These are phyloP conservation scores for Erpetoichthys calabaricus DNA, from an alignment of 2,797 vertebrate genomes.

Conservation along the genomic window DNA sequence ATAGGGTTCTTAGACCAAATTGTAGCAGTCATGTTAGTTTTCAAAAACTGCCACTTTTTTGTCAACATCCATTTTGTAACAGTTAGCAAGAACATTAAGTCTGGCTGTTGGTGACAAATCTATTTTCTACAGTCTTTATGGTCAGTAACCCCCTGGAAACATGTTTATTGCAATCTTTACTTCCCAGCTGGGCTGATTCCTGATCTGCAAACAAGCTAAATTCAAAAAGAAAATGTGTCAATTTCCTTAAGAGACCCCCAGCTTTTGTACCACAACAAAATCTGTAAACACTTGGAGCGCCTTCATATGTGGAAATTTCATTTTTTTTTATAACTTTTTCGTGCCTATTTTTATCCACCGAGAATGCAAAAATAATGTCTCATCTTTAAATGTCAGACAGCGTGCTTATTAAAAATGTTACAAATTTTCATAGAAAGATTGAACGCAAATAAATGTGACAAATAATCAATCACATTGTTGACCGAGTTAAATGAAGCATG, in stretches of 20 bases:
- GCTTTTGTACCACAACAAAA: background rate
- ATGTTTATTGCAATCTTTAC: slow-evolving; percentile 1
- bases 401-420: too few relatives aligned
- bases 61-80: slow-evolving; percentile 36
- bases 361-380: too few relatives aligned
- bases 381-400: too few relatives aligned
- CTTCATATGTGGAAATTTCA: too few relatives aligned
- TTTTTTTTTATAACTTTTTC: too few relatives aligned
- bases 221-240: background rate
- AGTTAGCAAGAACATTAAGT: slow-evolving; percentile 33
- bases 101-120: slow-evolving; percentile 28
- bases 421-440: too few relatives aligned
- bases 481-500: too few relatives aligned
- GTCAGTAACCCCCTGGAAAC: slow-evolving; percentile 14
- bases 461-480: too few relatives aligned
- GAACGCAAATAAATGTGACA: too few relatives aligned
- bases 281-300: too few relatives aligned
- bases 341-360: too few relatives aligned
- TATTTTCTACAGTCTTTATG: slow-evolving; percentile 13
- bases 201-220: background rate
- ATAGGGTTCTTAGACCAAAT: slow-evolving; percentile 16
- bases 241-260: background rate
- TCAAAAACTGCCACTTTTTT: slow-evolving; percentile 38
- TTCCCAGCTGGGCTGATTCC: background rate
- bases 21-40: slow-evolving; percentile 37